Evolutionary conservation across 37 sponge, comb jelly and placozoan species (phyloP), one percentile per base, ranked within the genome.

Genomic region (Geodia barretti): DNA sequence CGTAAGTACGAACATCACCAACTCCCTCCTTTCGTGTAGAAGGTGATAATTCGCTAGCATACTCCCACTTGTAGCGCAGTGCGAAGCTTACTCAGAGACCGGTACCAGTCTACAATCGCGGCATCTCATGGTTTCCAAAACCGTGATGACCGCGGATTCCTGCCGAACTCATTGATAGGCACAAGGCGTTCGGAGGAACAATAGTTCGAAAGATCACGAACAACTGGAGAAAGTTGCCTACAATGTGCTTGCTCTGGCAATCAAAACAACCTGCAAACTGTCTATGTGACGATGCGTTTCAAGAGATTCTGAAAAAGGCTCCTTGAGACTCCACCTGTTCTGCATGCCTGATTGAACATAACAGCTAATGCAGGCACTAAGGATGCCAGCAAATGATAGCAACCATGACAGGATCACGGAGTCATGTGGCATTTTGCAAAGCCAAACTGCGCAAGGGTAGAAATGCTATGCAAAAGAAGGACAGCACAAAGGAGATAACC

Each of bases 121-220:
- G 1, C 69, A 23, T 26, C 19, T 23, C 60, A 9, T 2, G 14
- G 24, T 8, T 47, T 11, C 82, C 82, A 81, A 81, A 71, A 81
- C 31, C 11, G 64, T 17, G 39, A 28, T 81, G 72, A 14, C 20
- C 37, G 28, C 39, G 1, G 58, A 73, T 62, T 29, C 70, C 42
- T 29, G 73, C 82, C 14, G 59, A n/a, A 37, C 11, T 21, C 41
- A 20, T 62, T 24, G 23, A 71, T 60, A 62, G 29, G 82, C 82
- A 38, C 24, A 26, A 36, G 84, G 84, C 70, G 75, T 75, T 19
- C 24, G 31, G 20, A 59, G 26, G 76, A 84, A 83, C 30, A 64
- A 28, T 74, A 70, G 5, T 26, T 74, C 0, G 83, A 66, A 1
- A 74, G 21, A 4, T 54, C 26, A 9, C 30, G 11, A 38, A 74